Base-by-base conservation (phyloP, 2,888 invertebrate genomes). In the Seira sanloemensis region DNA sequence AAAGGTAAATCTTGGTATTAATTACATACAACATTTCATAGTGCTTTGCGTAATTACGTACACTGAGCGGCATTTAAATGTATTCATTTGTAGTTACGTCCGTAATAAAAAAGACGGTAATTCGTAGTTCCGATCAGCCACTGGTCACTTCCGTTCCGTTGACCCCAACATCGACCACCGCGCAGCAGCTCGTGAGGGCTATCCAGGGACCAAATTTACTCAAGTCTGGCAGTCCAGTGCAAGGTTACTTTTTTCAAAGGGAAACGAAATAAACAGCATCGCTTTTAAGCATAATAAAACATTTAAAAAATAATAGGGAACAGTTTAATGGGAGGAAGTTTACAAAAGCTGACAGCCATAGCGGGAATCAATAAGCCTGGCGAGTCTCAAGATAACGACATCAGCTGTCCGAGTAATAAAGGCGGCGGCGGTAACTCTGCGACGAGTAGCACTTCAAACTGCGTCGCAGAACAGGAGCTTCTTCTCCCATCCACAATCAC, bases 41-140 rank as follows among this genome's bases (percentile, higher is more conserved):
- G n/a, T n/a, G n/a, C n/a, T n/a, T n/a, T n/a, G n/a, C n/a, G n/a
- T n/a, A n/a, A n/a, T n/a, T n/a, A n/a, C n/a, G n/a, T n/a, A n/a
- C n/a, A n/a, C n/a, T n/a, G n/a, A n/a, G n/a, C n/a, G n/a, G n/a
- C n/a, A n/a, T n/a, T n/a, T n/a, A 37, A 37, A 37, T 58, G 58
- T 58, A 16, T 58, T 58, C 37, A 7, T 58, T 18, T n/a, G n/a
- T 58, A 58, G 77, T 12, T 18, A 16, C 23, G 24, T 50, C 67
- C n/a, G 71, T 62, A 62, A 78, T 78, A 27, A 78, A 71, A 26
- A 78, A 78, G 25, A 78, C 78, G n/a, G 78, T 78, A 62, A 71
- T 78, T 23, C 24, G 78, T 62, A 78, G 78, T 37, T 67, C 78
- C 9, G 78, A 78, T 46, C n/a, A 18, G n/a, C 58, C 58, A 58